A percentile compares a stretch with the other conserved stretches of the same genome.
Evolutionary conservation across 2,113 vertebrate species (phyloP).

Genomic region (Puma concolor): DNA sequence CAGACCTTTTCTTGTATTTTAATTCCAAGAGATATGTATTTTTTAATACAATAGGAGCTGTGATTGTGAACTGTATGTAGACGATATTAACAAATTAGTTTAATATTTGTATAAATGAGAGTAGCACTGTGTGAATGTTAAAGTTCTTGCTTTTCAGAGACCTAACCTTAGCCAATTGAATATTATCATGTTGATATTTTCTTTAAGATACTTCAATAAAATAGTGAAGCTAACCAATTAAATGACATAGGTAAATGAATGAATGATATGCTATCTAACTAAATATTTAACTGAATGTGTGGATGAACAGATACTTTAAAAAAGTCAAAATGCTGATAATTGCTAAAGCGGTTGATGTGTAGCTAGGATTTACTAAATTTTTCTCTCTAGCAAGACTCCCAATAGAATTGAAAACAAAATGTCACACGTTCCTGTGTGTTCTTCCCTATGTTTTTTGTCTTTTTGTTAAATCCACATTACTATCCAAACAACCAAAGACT

Average conservation of each 20-base stretch:
- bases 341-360: background rate
- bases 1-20: background rate
- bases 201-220: background rate
- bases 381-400: background rate
- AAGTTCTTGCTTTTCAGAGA: background rate
- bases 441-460: background rate
- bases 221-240: background rate
- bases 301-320: background rate
- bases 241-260: background rate
- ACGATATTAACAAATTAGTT: background rate
- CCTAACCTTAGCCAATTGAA: background rate
- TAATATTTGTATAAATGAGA: background rate
- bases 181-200: background rate
- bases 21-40: background rate
- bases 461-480: background rate
- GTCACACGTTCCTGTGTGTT: background rate
- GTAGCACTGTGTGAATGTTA: background rate
- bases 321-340: background rate
- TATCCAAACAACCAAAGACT: background rate
- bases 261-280: background rate
- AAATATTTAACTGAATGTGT: background rate
- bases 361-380: background rate
- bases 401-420: background rate
- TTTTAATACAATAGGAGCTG: background rate
- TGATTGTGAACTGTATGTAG: background rate